These are phyloP conservation scores for Strigamia maritima DNA, from an alignment of 2,888 invertebrate species.

Conservation along the genomic window DNA sequence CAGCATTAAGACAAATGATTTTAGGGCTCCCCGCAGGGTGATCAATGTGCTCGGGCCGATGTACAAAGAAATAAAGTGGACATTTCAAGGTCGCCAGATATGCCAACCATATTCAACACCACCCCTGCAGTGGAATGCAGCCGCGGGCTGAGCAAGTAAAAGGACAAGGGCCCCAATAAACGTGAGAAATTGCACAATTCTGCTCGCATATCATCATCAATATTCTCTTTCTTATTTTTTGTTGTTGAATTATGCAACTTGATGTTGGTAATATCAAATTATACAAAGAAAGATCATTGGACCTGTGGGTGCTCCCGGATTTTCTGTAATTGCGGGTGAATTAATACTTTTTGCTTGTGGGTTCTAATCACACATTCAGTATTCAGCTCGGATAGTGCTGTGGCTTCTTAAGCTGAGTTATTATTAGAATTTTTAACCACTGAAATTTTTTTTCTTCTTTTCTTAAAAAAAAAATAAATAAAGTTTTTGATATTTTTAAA, in stretches of 20 bases:
- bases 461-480: too few relatives aligned
- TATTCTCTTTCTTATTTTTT: neutral
- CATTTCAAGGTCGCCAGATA: conserved; percentile 29
- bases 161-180: conserved; percentile 34
- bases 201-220: conserved; percentile 11
- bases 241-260: neutral
- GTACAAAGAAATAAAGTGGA: conserved; percentile 28
- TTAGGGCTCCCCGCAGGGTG: conserved; percentile 20
- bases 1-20: conserved; percentile 28
- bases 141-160: conserved; percentile 22
- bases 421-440: too few relatives aligned
- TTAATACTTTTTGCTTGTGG: neutral
- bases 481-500: neutral
- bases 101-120: conserved; percentile 32
- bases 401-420: too few relatives aligned
- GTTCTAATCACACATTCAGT: neutral
- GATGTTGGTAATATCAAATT: conserved; percentile 15
- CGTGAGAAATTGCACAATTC: conserved; percentile 28
- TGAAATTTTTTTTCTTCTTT: too few relatives aligned
- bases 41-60: neutral
- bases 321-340: neutral
- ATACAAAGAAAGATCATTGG: neutral
- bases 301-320: conserved; percentile 7
- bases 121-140: conserved; percentile 29
- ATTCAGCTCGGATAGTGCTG: too few relatives aligned